These are phyloP conservation scores for Sisyra terminalis DNA, from an alignment of 2,888 invertebrate genomes.

Conservation along the genomic window DNA sequence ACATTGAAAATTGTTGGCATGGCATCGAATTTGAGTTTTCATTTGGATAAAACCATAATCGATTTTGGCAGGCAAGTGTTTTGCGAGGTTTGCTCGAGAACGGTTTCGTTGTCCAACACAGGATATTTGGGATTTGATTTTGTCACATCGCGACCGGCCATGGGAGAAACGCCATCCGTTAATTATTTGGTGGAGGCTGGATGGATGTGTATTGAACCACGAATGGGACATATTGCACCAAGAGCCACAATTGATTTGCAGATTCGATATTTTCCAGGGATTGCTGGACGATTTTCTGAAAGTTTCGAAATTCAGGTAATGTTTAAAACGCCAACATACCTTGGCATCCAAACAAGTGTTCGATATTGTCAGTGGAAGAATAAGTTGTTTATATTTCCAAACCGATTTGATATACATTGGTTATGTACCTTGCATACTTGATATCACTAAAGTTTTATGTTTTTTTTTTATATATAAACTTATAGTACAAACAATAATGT, in stretches of 20 bases:
- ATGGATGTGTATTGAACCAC: constrained; percentile 30
- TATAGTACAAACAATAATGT: too few relatives aligned
- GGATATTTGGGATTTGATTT: constrained; percentile 31
- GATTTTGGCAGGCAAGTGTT: constrained; percentile 28
- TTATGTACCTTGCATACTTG: too few relatives aligned
- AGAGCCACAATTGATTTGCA: constrained; percentile 27
- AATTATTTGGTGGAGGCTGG: constrained; percentile 27
- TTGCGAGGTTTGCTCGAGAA: constrained; percentile 20
- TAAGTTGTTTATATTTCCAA: too few relatives aligned
- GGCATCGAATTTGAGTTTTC: constrained; percentile 33
- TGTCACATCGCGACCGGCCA: constrained; percentile 27
- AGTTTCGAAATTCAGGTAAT: constrained; percentile 22
- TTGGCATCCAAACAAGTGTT: too few relatives aligned
- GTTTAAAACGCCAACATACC: too few relatives aligned
- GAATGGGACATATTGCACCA: constrained; percentile 26
- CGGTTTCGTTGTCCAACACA: constrained; percentile 29
- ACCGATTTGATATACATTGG: too few relatives aligned
- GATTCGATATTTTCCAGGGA: constrained; percentile 34
- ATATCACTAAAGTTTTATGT: too few relatives aligned
- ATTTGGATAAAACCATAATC: constrained; percentile 25
- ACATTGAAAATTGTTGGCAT: constrained; percentile 30
- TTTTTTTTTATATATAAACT: too few relatives aligned
- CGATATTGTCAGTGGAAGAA: too few relatives aligned
- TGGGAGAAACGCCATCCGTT: constrained; percentile 23
- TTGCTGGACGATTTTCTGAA: constrained; percentile 34